Evolutionary conservation across 2,113 vertebrate genomes (phyloP).

Genomic region (Datnioides undecimradiatus): DNA sequence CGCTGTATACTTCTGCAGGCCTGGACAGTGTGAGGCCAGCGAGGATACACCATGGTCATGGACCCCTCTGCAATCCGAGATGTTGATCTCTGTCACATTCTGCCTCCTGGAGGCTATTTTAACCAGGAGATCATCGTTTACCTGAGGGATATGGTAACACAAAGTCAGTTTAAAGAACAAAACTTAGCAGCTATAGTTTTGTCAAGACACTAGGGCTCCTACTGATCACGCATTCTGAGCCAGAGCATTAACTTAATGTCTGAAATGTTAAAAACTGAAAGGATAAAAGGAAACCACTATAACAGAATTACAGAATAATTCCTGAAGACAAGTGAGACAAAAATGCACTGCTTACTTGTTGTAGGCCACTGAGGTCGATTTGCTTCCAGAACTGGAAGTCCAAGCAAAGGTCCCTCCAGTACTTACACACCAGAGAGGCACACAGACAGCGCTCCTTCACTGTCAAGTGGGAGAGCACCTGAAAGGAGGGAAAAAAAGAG

Average conservation of each 20-base stretch:
- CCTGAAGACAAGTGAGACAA: background rate
- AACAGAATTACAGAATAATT: background rate
- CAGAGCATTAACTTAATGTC: background rate
- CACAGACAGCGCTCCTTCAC: conserved; percentile 96
- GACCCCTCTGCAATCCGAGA: conserved; percentile 96
- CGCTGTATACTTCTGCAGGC: conserved; percentile 94
- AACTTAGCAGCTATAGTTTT: too few species aligned
- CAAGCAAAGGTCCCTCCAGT: conserved; percentile 98
- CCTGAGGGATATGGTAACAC: conserved; percentile 75
- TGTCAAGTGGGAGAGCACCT: conserved; percentile 97
- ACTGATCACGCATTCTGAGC: too few species aligned
- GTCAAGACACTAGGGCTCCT: too few species aligned
- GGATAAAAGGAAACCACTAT: background rate
- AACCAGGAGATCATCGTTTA: conserved; percentile 94
- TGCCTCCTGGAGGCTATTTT: conserved; percentile 96
- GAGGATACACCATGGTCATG: conserved; percentile 93
- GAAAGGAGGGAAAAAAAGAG: conserved; percentile 24
- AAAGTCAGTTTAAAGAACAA: background rate
- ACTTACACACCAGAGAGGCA: conserved; percentile 97
- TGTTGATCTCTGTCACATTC: conserved; percentile 97
- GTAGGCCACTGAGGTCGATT: conserved; percentile 96
- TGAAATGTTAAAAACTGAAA: background rate
- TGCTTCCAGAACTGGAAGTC: conserved; percentile 99
- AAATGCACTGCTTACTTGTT: conserved; percentile 87
- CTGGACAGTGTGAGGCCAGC: conserved; percentile 92